A percentile compares a stretch with the other conserved stretches of the same genome.
These are phyloP conservation scores for Prenolepis imparis DNA, from an alignment of 2,888 invertebrate species.

Conservation along the genomic window DNA sequence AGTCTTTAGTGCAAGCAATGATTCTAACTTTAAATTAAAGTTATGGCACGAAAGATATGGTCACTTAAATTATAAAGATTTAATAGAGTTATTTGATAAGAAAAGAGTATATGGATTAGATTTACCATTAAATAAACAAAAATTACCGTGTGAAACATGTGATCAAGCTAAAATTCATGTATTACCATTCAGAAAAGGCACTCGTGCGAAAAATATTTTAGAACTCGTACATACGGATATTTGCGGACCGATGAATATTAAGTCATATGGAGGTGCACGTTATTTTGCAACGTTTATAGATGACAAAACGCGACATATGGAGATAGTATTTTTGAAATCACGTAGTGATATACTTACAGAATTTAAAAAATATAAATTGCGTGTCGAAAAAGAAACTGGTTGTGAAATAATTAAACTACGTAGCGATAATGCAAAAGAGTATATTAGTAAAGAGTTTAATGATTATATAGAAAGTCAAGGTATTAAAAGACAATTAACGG, in stretches of 20 bases:
- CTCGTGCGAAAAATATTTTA: neutral
- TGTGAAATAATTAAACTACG: conserved; percentile 23
- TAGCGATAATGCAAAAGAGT: conserved; percentile 43
- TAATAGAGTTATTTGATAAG: conserved; percentile 2
- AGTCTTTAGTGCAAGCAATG: neutral
- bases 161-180: conserved; percentile 29
- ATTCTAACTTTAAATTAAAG: neutral
- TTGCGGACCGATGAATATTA: conserved; percentile 25
- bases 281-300: conserved; percentile 18
- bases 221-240: conserved; percentile 29
- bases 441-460: conserved; percentile 33
- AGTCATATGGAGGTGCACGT: neutral
- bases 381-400: conserved; percentile 27
- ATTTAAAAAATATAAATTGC: conserved; percentile 32
- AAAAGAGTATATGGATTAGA: conserved; percentile 20
- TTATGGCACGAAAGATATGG: conserved; percentile 32
- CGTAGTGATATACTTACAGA: conserved; percentile 13
- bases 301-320: conserved; percentile 46
- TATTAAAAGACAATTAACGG: conserved; percentile 31
- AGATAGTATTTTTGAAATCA: conserved; percentile 44
- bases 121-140: neutral
- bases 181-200: neutral
- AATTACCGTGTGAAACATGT: conserved; percentile 19
- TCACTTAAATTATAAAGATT: conserved; percentile 24
- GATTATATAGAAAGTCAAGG: conserved; percentile 28